phyloP scores from a whole-genome alignment of 2,888 invertebrate genomes.

The Sinopyrophorus schimmeli region DNA sequence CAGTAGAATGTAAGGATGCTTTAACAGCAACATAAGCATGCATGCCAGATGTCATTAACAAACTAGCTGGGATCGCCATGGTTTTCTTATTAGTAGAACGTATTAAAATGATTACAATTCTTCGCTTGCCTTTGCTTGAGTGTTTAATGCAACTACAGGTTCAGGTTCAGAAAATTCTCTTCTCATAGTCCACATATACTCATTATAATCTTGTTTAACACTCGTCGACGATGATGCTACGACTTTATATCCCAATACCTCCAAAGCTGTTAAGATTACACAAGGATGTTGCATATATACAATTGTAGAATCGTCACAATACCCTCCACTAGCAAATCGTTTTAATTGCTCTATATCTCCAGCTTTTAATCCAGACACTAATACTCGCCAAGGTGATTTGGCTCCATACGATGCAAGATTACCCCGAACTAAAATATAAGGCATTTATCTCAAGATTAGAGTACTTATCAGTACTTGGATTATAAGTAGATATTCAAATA shows the following conservation, averaged over 20 bases:
- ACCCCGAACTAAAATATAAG: conserved; percentile 88
- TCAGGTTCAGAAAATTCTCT: conserved; percentile 85
- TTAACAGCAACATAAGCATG: conserved; percentile 78
- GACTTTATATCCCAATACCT: conserved; percentile 86
- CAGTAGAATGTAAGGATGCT: conserved; percentile 74
- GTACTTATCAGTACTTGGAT: too few species aligned
- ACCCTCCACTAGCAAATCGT: conserved; percentile 81
- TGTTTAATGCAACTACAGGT: conserved; percentile 59
- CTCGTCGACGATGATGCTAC: conserved; percentile 85
- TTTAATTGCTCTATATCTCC: conserved; percentile 81
- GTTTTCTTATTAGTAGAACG: too few species aligned
- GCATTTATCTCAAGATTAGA: conserved; percentile 70
- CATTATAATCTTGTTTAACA: conserved; percentile 85
- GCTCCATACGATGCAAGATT: conserved; percentile 86
- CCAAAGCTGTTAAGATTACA: conserved; percentile 82
- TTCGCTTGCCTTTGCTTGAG: conserved; percentile 31
- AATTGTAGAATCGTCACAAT: conserved; percentile 82
- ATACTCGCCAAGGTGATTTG: conserved; percentile 84
- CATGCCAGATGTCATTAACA: conserved; percentile 58
- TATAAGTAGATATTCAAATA: too few species aligned
- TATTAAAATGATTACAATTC: conserved; percentile 25
- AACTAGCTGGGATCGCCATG: conserved; percentile 54
- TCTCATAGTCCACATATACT: conserved; percentile 94
- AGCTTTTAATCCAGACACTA: conserved; percentile 84
- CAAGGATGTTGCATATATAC: conserved; percentile 87